phyloP scores from a whole-genome alignment of 2,888 invertebrate species.

The Gonocerus acuteangulatus region DNA sequence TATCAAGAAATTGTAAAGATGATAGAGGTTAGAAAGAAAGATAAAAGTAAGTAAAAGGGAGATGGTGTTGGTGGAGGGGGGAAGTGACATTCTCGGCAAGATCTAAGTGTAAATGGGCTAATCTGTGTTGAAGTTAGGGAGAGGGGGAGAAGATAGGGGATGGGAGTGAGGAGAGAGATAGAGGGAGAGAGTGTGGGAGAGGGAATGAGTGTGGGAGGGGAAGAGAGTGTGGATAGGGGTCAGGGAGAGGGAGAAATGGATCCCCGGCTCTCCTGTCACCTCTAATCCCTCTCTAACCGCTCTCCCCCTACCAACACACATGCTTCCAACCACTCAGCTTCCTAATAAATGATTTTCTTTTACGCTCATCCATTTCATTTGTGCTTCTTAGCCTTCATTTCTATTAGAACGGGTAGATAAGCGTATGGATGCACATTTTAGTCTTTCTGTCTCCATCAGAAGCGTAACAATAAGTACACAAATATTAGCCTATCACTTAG shows the following conservation, averaged over 20 bases:
- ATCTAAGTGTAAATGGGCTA: neutral
- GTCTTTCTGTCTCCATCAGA: no score
- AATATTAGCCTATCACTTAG: no score
- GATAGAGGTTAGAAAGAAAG: no score
- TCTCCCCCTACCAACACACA: neutral
- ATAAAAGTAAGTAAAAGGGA: no score
- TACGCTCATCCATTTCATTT: neutral
- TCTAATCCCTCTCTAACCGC: conserved; percentile 17
- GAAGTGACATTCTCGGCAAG: neutral
- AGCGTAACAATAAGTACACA: no score
- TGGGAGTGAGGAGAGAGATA: neutral
- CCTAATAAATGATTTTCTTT: conserved; percentile 10
- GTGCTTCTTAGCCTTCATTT: no score
- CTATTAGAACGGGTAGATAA: no score
- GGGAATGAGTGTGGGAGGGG: no score
- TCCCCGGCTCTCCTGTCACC: conserved; percentile 3
- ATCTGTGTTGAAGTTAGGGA: no score
- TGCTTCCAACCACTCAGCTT: neutral
- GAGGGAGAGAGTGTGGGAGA: neutral
- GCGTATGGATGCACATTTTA: no score
- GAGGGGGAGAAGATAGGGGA: neutral
- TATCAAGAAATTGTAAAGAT: no score
- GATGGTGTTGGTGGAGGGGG: neutral
- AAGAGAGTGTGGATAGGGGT: no score
- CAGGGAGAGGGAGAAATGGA: neutral